A percentile compares a stretch with the other conserved stretches of the same genome.
phyloP scores from a whole-genome alignment of 2,888 invertebrate species.

The Tridacna crocea region DNA sequence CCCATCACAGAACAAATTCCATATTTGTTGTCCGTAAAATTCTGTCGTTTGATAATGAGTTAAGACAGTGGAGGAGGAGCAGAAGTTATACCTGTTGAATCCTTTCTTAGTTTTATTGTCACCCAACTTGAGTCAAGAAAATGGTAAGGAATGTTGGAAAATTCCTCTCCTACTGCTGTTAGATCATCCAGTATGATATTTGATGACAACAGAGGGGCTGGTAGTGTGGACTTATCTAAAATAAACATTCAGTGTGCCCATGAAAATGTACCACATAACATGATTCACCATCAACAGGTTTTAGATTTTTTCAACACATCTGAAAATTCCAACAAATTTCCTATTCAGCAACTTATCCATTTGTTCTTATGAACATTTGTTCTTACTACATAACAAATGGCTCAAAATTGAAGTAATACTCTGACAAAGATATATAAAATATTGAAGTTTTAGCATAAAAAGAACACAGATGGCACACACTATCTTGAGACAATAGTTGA shows the following conservation, averaged over 20 bases:
- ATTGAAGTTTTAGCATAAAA: too few species aligned
- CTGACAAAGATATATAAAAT: too few species aligned
- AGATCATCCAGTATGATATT: conserved; percentile 76
- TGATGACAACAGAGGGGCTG: conserved; percentile 62
- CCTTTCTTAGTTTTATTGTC: conserved; percentile 65
- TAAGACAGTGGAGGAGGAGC: too few species aligned
- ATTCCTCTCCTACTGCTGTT: conserved; percentile 60
- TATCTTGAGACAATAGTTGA: too few species aligned
- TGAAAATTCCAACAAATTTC: neutral
- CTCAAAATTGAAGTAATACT: too few species aligned
- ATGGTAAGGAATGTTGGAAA: conserved; percentile 61
- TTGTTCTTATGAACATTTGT: too few species aligned
- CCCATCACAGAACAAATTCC: too few species aligned
- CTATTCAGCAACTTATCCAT: neutral
- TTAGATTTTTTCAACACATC: neutral
- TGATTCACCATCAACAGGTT: neutral
- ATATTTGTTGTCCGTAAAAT: too few species aligned
- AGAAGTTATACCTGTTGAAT: conserved; percentile 27
- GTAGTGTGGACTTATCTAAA: conserved; percentile 59
- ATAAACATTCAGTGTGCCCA: neutral
- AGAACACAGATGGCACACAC: too few species aligned
- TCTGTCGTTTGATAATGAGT: too few species aligned
- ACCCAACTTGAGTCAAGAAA: conserved; percentile 66
- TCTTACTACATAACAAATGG: too few species aligned
- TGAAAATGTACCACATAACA: too few species aligned